A percentile compares a stretch with the other conserved stretches of the same genome.
phyloP scores from a whole-genome alignment of 2,797 vertebrate genomes.

The Acanthiza pusilla region DNA sequence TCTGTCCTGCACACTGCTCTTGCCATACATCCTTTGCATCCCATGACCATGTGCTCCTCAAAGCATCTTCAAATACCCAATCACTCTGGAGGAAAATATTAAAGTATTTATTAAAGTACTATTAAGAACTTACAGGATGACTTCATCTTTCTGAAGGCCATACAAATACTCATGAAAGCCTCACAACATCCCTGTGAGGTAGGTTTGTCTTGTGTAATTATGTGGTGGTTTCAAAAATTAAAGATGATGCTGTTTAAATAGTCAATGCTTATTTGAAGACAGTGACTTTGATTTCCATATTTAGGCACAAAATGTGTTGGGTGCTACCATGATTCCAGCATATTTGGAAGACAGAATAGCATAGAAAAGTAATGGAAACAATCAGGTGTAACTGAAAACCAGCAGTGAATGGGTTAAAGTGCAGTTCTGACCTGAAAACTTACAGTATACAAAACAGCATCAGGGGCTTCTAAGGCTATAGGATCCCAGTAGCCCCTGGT shows the following conservation, averaged over 20 bases:
- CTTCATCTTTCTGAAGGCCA: background rate
- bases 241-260: background rate
- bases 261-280: background rate
- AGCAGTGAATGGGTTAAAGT: background rate
- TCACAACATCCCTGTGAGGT: slow-evolving; percentile 26
- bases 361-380: background rate
- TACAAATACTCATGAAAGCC: background rate
- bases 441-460: background rate
- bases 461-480: background rate
- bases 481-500: background rate
- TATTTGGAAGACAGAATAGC: background rate
- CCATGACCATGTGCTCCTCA: background rate
- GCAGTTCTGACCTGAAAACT: background rate
- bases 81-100: background rate
- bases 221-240: background rate
- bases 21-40: background rate
- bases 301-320: background rate
- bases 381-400: background rate
- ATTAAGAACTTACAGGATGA: background rate
- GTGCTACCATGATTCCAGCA: background rate
- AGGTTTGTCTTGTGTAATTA: background rate
- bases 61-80: background rate
- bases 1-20: background rate
- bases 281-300: background rate
- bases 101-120: slow-evolving; percentile 18